These are phyloP conservation scores for Planococcus citri DNA, from an alignment of 1,140 invertebrate species.

Conservation along the genomic window DNA sequence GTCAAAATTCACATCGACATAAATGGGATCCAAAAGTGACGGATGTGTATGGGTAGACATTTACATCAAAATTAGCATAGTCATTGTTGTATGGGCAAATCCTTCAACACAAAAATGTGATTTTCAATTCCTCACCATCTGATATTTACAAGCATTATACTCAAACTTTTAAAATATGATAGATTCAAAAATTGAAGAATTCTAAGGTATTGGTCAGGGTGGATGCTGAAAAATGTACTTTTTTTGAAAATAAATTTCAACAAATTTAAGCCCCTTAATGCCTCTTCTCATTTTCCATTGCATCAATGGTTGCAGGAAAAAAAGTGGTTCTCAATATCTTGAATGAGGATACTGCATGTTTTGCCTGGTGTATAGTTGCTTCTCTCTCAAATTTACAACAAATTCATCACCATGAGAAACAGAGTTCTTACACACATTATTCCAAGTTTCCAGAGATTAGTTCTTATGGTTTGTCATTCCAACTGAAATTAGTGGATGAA, in stretches of 20 bases:
- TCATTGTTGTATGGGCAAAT: no score
- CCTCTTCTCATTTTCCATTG: not conserved
- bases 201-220: not conserved
- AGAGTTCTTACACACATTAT: not conserved
- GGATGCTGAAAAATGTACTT: not conserved
- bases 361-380: not conserved
- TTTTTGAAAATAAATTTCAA: not conserved
- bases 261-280: not conserved
- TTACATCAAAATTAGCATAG: no score
- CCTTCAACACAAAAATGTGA: no score
- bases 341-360: conserved; percentile 3
- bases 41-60: no score
- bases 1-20: no score
- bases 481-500: not conserved
- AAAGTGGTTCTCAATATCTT: conserved; percentile 7
- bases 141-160: no score
- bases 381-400: no score
- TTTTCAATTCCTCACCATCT: no score
- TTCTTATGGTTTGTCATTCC: not conserved
- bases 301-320: not conserved
- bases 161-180: not conserved
- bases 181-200: not conserved
- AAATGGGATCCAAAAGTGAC: no score
- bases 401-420: no score
- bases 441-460: not conserved